These are phyloP conservation scores for Xestia xanthographa DNA, from an alignment of 2,888 invertebrate species.

Conservation along the genomic window DNA sequence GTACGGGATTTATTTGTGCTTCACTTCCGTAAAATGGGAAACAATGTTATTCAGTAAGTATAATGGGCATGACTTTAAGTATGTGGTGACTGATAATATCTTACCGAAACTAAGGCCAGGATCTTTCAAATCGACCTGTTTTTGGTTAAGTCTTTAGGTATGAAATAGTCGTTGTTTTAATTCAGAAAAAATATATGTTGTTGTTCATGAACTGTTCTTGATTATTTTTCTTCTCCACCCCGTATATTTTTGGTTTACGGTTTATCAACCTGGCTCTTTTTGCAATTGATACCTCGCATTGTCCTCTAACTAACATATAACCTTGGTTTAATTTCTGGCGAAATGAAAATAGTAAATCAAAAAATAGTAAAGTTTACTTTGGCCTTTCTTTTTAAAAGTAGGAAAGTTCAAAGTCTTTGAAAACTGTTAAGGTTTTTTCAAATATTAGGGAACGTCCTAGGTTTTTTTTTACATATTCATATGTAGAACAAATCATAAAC, in stretches of 20 bases:
- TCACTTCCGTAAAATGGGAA: slow-evolving; percentile 73
- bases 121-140: too few relatives aligned
- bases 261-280: too few relatives aligned
- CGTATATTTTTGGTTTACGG: too few relatives aligned
- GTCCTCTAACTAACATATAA: too few relatives aligned
- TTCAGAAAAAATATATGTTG: too few relatives aligned
- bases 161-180: too few relatives aligned
- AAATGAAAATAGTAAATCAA: too few relatives aligned
- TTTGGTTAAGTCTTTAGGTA: too few relatives aligned
- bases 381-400: not conserved
- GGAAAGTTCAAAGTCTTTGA: not conserved
- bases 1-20: slow-evolving; percentile 74
- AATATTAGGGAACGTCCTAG: not conserved
- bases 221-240: too few relatives aligned
- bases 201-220: too few relatives aligned
- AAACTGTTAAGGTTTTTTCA: not conserved
- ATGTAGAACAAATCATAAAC: not conserved
- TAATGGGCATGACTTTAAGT: not conserved
- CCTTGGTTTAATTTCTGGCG: too few relatives aligned
- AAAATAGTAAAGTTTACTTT: not conserved
- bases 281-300: too few relatives aligned
- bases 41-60: slow-evolving; percentile 73
- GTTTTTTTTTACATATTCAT: not conserved
- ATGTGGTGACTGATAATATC: not conserved
- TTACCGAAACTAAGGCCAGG: not conserved